Percentiles rank a stretch among this genome's conserved stretches.
These are phyloP conservation scores for Drosophila azteca DNA, from an alignment of 1,140 invertebrate species.

Conservation along the genomic window DNA sequence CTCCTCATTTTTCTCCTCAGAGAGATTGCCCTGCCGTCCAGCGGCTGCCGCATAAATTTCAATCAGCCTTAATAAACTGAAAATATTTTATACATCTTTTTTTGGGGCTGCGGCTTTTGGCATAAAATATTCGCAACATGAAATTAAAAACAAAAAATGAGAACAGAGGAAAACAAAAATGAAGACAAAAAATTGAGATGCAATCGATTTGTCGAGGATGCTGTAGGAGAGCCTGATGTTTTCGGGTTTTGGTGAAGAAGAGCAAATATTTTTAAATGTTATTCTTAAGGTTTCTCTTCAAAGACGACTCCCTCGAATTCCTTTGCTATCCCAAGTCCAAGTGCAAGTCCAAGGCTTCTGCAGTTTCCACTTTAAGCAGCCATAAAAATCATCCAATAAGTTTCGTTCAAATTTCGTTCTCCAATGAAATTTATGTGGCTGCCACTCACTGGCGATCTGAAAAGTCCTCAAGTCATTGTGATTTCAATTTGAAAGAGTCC, in stretches of 20 bases:
- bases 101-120: conserved; percentile 13
- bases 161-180: conserved; percentile 15
- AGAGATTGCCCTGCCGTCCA: not conserved
- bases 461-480: conserved; percentile 64
- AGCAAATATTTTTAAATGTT: conserved; percentile 28
- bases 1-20: too few species aligned
- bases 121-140: conserved; percentile 31
- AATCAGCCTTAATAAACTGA: conserved; percentile 74
- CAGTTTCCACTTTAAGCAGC: conserved; percentile 34
- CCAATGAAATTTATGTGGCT: conserved; percentile 43
- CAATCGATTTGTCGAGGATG: conserved; percentile 15
- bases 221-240: too few species aligned
- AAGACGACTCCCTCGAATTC: conserved; percentile 31
- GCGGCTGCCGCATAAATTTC: conserved; percentile 67
- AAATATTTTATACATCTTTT: conserved; percentile 49
- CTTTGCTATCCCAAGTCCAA: too few species aligned
- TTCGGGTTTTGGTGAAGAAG: too few species aligned
- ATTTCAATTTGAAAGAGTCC: conserved; percentile 61
- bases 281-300: conserved; percentile 19
- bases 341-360: too few species aligned
- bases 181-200: conserved; percentile 36
- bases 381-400: conserved; percentile 62
- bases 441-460: conserved; percentile 31
- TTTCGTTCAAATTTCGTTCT: conserved; percentile 51
- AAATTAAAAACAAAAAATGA: conserved; percentile 40